Conservation (phyloP, 2,888 invertebrate species). For the Plebejus anna region DNA sequence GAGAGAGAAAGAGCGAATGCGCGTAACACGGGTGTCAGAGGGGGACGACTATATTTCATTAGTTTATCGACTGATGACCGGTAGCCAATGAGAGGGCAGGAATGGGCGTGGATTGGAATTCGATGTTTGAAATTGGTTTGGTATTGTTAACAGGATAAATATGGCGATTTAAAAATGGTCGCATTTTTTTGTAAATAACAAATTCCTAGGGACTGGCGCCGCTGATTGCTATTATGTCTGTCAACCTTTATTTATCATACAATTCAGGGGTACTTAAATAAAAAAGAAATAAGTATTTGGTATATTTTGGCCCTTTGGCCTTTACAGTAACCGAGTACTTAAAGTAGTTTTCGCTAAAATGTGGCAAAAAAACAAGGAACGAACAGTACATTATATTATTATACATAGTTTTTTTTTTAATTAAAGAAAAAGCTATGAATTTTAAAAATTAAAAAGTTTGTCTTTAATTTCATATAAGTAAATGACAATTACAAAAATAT, state of each 20-base stretch:
- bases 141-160: conserved; percentile 42
- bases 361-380: no score
- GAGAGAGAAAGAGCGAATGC: conserved; percentile 49
- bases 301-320: no score
- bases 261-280: neutral
- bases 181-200: conserved; percentile 25
- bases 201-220: conserved; percentile 16
- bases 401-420: no score
- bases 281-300: no score
- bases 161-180: conserved; percentile 38
- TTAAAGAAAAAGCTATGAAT: no score
- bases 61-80: conserved; percentile 50
- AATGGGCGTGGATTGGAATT: conserved; percentile 57
- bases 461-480: no score
- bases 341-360: no score
- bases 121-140: conserved; percentile 52
- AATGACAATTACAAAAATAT: no score
- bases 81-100: conserved; percentile 68
- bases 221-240: neutral
- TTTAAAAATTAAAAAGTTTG: no score
- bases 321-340: no score
- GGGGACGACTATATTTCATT: conserved; percentile 52
- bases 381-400: no score
- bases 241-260: neutral
- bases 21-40: conserved; percentile 45